phyloP scores from a whole-genome alignment of 2,888 invertebrate species.

The Apocheima hispidaria region DNA sequence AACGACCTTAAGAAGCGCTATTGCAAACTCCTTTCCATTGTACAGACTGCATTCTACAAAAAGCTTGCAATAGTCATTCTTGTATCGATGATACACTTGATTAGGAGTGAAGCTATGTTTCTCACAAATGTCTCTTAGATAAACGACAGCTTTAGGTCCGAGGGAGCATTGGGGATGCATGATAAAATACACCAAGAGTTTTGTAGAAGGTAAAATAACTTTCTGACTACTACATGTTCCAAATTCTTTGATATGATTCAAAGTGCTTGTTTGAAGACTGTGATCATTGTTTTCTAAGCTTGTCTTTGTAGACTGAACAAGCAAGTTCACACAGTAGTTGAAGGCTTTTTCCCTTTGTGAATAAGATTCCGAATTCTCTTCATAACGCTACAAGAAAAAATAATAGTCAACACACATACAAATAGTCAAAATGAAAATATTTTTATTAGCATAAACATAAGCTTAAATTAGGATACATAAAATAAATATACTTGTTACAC shows the following conservation, averaged over 20 bases:
- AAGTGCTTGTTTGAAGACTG: slow-evolving; percentile 81
- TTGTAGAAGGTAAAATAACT: slow-evolving; percentile 76
- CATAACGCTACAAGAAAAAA: slow-evolving; percentile 47
- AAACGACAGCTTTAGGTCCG: slow-evolving; percentile 85
- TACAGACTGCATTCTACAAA: slow-evolving; percentile 87
- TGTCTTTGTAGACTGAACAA: slow-evolving; percentile 76
- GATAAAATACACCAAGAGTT: slow-evolving; percentile 86
- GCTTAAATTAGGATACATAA: no score
- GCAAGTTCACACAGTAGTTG: slow-evolving; percentile 68
- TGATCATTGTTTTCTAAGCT: slow-evolving; percentile 83
- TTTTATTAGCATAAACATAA: no score
- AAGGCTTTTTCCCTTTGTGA: slow-evolving; percentile 69
- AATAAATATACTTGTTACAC: no score
- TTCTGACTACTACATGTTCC: slow-evolving; percentile 69
- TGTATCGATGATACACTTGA: slow-evolving; percentile 87
- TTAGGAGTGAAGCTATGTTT: slow-evolving; percentile 83
- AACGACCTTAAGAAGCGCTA: slow-evolving; percentile 87
- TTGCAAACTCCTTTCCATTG: slow-evolving; percentile 84
- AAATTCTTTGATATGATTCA: slow-evolving; percentile 84
- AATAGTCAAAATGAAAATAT: background rate
- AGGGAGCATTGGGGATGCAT: slow-evolving; percentile 87
- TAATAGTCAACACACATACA: background rate
- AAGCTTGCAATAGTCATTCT: slow-evolving; percentile 87
- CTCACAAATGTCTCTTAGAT: slow-evolving; percentile 85
- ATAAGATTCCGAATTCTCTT: slow-evolving; percentile 56